Percentiles rank a stretch among this genome's conserved stretches.
phyloP scores from a whole-genome alignment of 30 jellyfish, hydroid and myxozoan genomes.

The Cassiopea xamachana region DNA sequence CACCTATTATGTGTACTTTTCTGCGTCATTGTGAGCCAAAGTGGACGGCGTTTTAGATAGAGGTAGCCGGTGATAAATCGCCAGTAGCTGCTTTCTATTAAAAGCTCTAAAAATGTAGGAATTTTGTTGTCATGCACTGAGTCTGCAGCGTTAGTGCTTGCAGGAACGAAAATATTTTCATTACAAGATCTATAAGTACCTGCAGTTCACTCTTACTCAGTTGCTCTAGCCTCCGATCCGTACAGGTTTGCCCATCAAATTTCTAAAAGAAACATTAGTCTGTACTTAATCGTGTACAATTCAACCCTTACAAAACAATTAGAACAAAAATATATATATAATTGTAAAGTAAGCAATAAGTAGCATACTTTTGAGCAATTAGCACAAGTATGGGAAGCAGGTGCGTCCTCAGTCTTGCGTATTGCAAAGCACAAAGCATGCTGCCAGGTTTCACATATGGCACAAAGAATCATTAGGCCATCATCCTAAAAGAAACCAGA shows the following conservation, averaged over 20 bases:
- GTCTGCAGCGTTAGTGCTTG: too few relatives aligned
- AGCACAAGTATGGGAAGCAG: slow-evolving; percentile 81
- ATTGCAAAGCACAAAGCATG: slow-evolving; percentile 94
- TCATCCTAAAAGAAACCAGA: slow-evolving; percentile 74
- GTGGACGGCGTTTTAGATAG: too few relatives aligned
- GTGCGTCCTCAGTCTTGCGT: slow-evolving; percentile 82
- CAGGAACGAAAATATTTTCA: too few relatives aligned
- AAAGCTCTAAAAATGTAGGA: too few relatives aligned
- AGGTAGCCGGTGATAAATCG: too few relatives aligned
- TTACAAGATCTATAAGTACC: slow-evolving; percentile 1
- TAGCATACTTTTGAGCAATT: slow-evolving; percentile 70
- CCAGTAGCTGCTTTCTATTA: too few relatives aligned
- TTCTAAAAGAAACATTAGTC: slow-evolving; percentile 15
- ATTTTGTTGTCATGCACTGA: too few relatives aligned
- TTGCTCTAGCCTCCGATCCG: slow-evolving; percentile 65
- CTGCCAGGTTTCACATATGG: slow-evolving; percentile 94
- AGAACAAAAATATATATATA: neutral
- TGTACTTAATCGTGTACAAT: too few relatives aligned
- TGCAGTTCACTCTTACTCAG: slow-evolving; percentile 48
- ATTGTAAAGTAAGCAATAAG: neutral
- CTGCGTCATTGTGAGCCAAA: too few relatives aligned
- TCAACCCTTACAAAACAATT: too few relatives aligned
- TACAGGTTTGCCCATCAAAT: slow-evolving; percentile 59
- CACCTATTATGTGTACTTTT: too few relatives aligned
- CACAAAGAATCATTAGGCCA: slow-evolving; percentile 95